Evolutionary conservation across 2,797 vertebrate species (phyloP).

Genomic region (Manis pentadactyla): DNA sequence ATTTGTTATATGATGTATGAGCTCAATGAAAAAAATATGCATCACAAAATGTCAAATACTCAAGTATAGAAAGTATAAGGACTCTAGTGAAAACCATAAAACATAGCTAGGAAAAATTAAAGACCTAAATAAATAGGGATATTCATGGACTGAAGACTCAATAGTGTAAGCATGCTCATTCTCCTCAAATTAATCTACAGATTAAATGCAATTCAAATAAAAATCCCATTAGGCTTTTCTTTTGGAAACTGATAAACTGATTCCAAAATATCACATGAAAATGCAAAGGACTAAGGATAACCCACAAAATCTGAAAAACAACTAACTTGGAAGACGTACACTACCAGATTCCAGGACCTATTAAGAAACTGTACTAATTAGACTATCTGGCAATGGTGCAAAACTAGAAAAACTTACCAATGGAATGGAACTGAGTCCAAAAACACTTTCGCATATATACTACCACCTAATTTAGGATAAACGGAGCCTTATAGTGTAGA

Average conservation of each 20-base stretch:
- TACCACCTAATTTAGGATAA: not conserved
- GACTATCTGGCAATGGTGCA: not conserved
- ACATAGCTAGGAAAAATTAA: not conserved
- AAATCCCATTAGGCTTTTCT: not conserved
- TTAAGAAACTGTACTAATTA: not conserved
- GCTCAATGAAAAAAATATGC: not conserved
- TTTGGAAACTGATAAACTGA: not conserved
- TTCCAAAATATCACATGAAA: not conserved
- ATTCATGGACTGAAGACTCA: not conserved
- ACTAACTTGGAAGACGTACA: not conserved
- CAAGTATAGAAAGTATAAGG: not conserved
- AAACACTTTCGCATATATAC: not conserved
- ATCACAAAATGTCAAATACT: not conserved
- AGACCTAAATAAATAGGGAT: not conserved
- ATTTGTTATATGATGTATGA: not conserved
- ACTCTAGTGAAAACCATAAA: not conserved
- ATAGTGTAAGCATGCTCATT: not conserved
- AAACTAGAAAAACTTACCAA: not conserved
- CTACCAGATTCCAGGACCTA: not conserved
- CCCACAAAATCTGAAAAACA: not conserved
- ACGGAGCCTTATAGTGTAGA: not conserved
- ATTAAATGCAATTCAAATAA: not conserved
- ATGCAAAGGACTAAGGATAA: not conserved
- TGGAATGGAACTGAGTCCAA: not conserved
- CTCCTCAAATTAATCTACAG: not conserved